Evolutionary conservation across 1,140 invertebrate genomes (phyloP), one percentile per base, ranked within the genome.

Genomic region (Whitmania pigra): DNA sequence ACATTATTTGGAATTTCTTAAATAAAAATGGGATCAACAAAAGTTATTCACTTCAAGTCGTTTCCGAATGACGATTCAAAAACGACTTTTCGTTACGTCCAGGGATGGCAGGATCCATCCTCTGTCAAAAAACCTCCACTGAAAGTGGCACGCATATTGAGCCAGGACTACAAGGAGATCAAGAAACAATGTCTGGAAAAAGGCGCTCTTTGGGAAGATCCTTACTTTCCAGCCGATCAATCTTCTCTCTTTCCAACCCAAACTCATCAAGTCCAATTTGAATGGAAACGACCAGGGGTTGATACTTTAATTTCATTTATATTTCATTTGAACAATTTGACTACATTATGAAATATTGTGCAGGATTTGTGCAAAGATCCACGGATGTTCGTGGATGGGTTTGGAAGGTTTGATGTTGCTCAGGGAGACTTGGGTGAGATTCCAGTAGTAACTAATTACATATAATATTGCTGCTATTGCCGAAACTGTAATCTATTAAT

Each of bases 341-440:
- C 5, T 63, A 15, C 29, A 63, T 5, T 5, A 63, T 77, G 43
- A 49, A 49, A 49, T 49, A 1, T 7, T 49, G 43, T 78, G 29
- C 78, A 94, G 93, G 94, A 98, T 87, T 92, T 99, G 70, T 85
- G 85, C 57, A 87, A 88, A 53, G 86, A 49, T 49, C 93, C 95
- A 0, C 87, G 91, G 77, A 87, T 97, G 40, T 94, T 97, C 78
- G 89, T 95, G 0, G 93, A 94, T 78, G 95, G 94, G 0, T 93
- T 89, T 79, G 91, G 91, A 17, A 85, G 95, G 75, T 98, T 98
- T 84, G 95, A 98, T 84, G 91, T 98, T 0, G 90, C 94, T 75
- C 95, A 99, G 83, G 95, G 95, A 73, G 93, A 96, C 84, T 83
- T 99, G 0, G 94, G 87, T 87, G 78, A 82, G 27, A 13, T 31